These are phyloP conservation scores for Hirundo rustica DNA, from an alignment of 2,797 vertebrate species.

Conservation along the genomic window DNA sequence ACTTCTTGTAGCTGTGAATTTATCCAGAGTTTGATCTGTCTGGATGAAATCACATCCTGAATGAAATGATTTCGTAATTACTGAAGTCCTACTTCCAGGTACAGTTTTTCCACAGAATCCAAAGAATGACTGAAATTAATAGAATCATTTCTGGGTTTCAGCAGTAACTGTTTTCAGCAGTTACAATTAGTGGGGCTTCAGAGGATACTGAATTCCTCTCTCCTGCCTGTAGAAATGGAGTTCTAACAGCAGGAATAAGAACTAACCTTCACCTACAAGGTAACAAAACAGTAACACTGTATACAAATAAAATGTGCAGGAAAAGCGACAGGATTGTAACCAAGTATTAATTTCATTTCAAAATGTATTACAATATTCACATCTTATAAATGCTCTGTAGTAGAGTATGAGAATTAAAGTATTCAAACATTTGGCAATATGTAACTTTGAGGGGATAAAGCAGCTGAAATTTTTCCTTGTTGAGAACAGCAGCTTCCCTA, in stretches of 20 bases:
- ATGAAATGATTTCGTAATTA: not conserved
- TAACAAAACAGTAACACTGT: not conserved
- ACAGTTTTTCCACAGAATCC: not conserved
- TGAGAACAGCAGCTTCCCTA: not conserved
- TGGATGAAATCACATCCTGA: not conserved
- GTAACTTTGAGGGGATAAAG: not conserved
- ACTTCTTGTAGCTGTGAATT: not conserved
- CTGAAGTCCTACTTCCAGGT: not conserved
- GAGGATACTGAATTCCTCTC: constrained; percentile 16
- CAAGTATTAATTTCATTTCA: not conserved
- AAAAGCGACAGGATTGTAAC: not conserved
- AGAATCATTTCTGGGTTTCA: not conserved
- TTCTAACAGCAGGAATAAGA: constrained; percentile 26
- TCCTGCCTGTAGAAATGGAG: constrained; percentile 13
- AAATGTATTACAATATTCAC: not conserved
- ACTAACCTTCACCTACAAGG: constrained; percentile 19
- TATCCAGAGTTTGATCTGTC: not conserved
- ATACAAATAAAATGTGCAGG: not conserved
- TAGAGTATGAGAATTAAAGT: not conserved
- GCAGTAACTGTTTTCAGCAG: constrained; percentile 39
- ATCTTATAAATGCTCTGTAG: not conserved
- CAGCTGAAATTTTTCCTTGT: constrained; percentile 1
- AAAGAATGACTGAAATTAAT: not conserved
- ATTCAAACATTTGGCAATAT: not conserved
- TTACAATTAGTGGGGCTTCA: not conserved